Evolutionary conservation across 2,113 vertebrate genomes (phyloP).

Genomic region (Amphiprion ocellaris): DNA sequence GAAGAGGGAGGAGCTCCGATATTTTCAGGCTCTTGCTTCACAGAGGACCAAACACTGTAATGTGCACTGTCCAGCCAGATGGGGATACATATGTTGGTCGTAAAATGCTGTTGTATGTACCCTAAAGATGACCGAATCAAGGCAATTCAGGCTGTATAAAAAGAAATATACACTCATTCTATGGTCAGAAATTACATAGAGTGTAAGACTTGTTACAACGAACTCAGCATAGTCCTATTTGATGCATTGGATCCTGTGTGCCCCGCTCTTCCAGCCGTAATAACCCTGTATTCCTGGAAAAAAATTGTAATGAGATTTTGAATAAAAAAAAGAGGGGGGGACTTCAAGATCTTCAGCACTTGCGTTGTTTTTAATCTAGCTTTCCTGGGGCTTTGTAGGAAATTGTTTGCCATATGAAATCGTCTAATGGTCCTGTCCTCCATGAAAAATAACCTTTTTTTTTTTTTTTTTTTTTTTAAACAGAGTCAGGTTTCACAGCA

Average conservation of each 20-base stretch:
- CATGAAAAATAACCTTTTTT: conserved; percentile 48
- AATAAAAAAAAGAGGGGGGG: conserved; percentile 19
- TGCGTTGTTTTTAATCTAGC: conserved; percentile 35
- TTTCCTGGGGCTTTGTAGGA: conserved; percentile 3
- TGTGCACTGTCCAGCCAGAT: conserved; percentile 51
- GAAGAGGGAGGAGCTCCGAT: conserved; percentile 23
- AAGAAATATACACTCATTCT: conserved; percentile 6
- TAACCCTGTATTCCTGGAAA: conserved; percentile 4
- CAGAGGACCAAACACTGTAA: conserved; percentile 32
- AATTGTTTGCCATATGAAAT: conserved; percentile 48
- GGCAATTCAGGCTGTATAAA: conserved; percentile 12
- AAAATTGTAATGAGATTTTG: conserved; percentile 47
- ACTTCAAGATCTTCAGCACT: conserved; percentile 3
- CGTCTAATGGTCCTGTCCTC: not conserved
- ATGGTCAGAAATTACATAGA: conserved; percentile 15
- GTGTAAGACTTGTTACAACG: not conserved
- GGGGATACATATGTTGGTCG: conserved; percentile 64
- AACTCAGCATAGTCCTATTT: conserved; percentile 3
- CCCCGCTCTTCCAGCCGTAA: not conserved
- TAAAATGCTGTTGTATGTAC: conserved; percentile 51
- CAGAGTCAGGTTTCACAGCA: conserved; percentile 19
- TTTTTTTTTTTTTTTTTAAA: not conserved
- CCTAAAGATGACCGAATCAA: conserved; percentile 42
- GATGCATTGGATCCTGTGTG: conserved; percentile 22
- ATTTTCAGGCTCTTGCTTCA: conserved; percentile 46